Base-by-base conservation (phyloP, 2,113 vertebrate species). In the Morphnarchus princeps region DNA sequence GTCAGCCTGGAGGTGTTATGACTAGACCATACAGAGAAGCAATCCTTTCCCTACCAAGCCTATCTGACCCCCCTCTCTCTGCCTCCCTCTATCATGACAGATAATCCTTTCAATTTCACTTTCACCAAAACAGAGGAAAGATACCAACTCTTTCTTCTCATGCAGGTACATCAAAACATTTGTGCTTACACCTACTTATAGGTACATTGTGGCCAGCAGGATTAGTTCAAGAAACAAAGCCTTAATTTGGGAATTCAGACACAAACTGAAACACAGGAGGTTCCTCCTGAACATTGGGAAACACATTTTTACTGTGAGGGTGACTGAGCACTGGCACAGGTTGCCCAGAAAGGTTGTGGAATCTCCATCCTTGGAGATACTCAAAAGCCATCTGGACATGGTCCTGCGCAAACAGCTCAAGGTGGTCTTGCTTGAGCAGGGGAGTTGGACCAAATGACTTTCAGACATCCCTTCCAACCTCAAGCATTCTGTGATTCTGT, bases 361-460 rank as follows among this genome's bases (percentile, higher is more conserved):
- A 6, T 29, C 26, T 66, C 45, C 16, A 11, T 40, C 8, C 31
- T 22, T 65, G 16, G 22, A 66, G 20, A 42, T 17, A 61, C 3
- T 24, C 16, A 54, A 50, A 80, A 86, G 9, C 16, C 8, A 1
- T 11, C 45, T 42, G 14, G 32, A 67, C 7, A 4, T 12, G 4
- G 9, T 45, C 26, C 38, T 31, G 31, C 12, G 22, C 19, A 87
- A 40, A 17, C 0, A 0, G 32, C 10, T 74, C 4, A 40, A 61
- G 11, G 21, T 73, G 3, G 5, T 59, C 62, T n/a, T 72, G 16
- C 10, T 26, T 69, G 26, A 83, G 49, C 49, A 19, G 3, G 5
- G 6, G 3, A 3, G 2, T 22, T 49, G 10, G 21, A 93, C 36
- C 20, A 40, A 13, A 6, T 54, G 36, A 89, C 49, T 34, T 65